These are phyloP conservation scores for Paracanthobrama guichenoti DNA, from an alignment of 2,113 vertebrate species.

Conservation along the genomic window DNA sequence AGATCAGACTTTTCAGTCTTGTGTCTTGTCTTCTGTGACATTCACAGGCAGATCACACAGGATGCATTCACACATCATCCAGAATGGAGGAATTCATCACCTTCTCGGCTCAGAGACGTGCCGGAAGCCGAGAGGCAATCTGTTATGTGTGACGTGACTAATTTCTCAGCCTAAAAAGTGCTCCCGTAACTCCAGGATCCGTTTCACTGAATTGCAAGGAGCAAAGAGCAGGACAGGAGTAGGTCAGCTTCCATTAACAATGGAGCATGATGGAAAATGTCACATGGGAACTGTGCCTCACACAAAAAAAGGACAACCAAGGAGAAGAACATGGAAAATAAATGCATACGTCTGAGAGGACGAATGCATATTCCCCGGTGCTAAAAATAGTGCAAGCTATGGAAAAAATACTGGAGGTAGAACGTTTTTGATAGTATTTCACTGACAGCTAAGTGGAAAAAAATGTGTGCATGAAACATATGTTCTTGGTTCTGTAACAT, in stretches of 20 bases:
- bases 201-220: slow-evolving; percentile 30
- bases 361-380: slow-evolving; percentile 16
- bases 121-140: slow-evolving; percentile 28
- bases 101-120: slow-evolving; percentile 15
- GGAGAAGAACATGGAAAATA: slow-evolving; percentile 25
- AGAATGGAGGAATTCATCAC: slow-evolving; percentile 48
- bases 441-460: background rate
- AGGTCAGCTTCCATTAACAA: slow-evolving; percentile 39
- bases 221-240: slow-evolving; percentile 22
- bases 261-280: slow-evolving; percentile 37
- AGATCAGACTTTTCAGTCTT: slow-evolving; percentile 6
- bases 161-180: slow-evolving; percentile 43
- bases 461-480: background rate
- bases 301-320: slow-evolving; percentile 1
- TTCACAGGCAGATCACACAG: slow-evolving; percentile 51
- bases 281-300: slow-evolving; percentile 17
- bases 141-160: slow-evolving; percentile 52
- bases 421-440: background rate
- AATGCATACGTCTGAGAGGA: background rate
- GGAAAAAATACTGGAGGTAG: background rate
- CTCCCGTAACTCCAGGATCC: background rate
- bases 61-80: slow-evolving; percentile 51
- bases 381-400: slow-evolving; percentile 25
- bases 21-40: slow-evolving; percentile 27
- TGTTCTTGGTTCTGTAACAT: background rate